Conservation (phyloP, 1,140 invertebrate genomes). For the Amyelois transitella region DNA sequence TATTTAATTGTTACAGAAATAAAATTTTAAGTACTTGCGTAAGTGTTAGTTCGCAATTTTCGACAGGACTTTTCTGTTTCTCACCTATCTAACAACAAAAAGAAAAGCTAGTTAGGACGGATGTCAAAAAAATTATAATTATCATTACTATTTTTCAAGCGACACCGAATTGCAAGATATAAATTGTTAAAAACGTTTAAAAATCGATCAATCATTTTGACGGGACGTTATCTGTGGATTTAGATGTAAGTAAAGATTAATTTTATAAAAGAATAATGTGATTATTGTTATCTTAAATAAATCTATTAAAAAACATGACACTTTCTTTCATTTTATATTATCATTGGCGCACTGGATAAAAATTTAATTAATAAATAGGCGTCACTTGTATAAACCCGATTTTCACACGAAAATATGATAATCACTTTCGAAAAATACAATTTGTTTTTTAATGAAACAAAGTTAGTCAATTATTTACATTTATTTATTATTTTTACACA, state of each 20-base stretch:
- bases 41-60: too few relatives aligned
- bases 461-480: constrained; percentile 25
- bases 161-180: not conserved
- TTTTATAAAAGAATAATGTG: not conserved
- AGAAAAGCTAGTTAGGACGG: too few relatives aligned
- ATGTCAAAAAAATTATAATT: too few relatives aligned
- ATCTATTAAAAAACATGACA: not conserved
- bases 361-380: too few relatives aligned
- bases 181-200: constrained; percentile 27
- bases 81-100: too few relatives aligned
- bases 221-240: not conserved
- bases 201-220: constrained; percentile 31
- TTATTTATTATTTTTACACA: constrained; percentile 42
- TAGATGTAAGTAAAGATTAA: constrained; percentile 1
- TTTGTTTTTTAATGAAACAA: constrained; percentile 9
- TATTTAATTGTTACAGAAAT: too few relatives aligned
- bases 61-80: too few relatives aligned
- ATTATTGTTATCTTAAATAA: not conserved
- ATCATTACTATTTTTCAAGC: too few relatives aligned
- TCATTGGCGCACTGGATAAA: too few relatives aligned
- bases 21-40: too few relatives aligned
- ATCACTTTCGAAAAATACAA: not conserved
- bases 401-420: not conserved
- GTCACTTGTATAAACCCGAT: too few relatives aligned
- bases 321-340: not conserved